Evolutionary conservation across 2,888 invertebrate genomes (phyloP), one percentile per base, ranked within the genome.

Genomic region (Tiphia femorata): DNA sequence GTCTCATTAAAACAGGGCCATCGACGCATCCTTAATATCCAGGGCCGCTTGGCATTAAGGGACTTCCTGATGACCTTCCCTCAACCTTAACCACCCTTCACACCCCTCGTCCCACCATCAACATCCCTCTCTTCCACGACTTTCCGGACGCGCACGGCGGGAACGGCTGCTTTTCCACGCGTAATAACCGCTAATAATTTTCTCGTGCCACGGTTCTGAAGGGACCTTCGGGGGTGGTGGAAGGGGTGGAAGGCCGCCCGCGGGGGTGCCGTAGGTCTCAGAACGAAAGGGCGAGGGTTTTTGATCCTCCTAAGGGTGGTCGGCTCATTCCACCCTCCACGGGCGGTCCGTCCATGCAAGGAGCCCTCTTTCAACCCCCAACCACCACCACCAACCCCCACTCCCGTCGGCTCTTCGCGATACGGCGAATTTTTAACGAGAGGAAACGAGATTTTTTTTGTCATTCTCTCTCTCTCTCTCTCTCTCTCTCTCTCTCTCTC

Each of bases 161-260:
- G n/a, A 14, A 30, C 40, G 20, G 40, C 12, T 7, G 52, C 23
- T 54, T 61, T 60, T 60, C 63, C 69, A 57, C 61, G 64, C 61
- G 67, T 72, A 73, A 73, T 73, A 73, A 75, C 67, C 64, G 69
- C 69, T 73, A 75, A 76, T 73, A 72, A 75, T 75, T 76, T 67
- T 68, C 55, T 58, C 55, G 53, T 47, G 48, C 37, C 25, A 54
- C 17, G 48, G 12, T 38, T 30, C 43, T n/a, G n/a, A 23, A 21
- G 38, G 40, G 21, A 40, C 25, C 12, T 7, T 33, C 12, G 33
- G 27, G 27, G 12, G 19, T 7, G 19, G 8, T 30, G 17, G 33
- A 30, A 55, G 50, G 49, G 57, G 30, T 35, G 43, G 38, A 42
- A 37, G 48, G 48, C 16, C 20, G 5, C 37, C 5, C 21, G 6